phyloP scores from a whole-genome alignment of 2,113 vertebrate species.

The Perccottus glenii region DNA sequence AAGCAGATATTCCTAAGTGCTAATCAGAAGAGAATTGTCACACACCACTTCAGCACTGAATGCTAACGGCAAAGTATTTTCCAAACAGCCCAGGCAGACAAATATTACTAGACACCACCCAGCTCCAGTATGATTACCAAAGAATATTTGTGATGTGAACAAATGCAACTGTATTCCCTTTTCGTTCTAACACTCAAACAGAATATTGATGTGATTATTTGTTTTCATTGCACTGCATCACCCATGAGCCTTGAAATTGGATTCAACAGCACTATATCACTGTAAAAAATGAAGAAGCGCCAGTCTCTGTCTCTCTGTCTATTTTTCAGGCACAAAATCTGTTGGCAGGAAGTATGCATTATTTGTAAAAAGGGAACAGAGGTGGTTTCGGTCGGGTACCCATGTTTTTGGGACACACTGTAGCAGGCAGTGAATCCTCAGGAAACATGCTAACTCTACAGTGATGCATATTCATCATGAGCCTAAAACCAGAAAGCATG shows the following conservation, averaged over 20 bases:
- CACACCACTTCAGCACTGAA: constrained; percentile 30
- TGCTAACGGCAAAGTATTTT: constrained; percentile 7
- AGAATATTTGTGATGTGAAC: constrained; percentile 10
- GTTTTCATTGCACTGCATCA: constrained; percentile 8
- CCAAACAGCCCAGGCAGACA: constrained; percentile 9
- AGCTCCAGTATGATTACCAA: constrained; percentile 7
- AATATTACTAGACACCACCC: background rate
- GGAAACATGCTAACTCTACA: constrained; percentile 23
- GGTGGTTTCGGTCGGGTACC: background rate
- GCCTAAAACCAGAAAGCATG: constrained; percentile 21
- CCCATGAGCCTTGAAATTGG: constrained; percentile 17
- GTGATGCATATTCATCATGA: constrained; percentile 50
- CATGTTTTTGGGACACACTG: constrained; percentile 12
- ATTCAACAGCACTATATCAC: constrained; percentile 2
- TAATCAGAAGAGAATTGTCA: constrained; percentile 41
- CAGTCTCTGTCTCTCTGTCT: background rate
- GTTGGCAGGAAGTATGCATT: background rate
- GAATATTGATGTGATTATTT: constrained; percentile 6
- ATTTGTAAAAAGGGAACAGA: background rate
- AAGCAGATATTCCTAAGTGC: constrained; percentile 10
- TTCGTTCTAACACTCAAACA: constrained; percentile 2
- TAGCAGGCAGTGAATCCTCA: background rate
- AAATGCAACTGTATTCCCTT: constrained; percentile 3
- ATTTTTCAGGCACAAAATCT: background rate
- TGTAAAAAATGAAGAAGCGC: constrained; percentile 1